Evolutionary conservation across 2,888 invertebrate genomes (phyloP).

Genomic region (Podotricha telesiphe): DNA sequence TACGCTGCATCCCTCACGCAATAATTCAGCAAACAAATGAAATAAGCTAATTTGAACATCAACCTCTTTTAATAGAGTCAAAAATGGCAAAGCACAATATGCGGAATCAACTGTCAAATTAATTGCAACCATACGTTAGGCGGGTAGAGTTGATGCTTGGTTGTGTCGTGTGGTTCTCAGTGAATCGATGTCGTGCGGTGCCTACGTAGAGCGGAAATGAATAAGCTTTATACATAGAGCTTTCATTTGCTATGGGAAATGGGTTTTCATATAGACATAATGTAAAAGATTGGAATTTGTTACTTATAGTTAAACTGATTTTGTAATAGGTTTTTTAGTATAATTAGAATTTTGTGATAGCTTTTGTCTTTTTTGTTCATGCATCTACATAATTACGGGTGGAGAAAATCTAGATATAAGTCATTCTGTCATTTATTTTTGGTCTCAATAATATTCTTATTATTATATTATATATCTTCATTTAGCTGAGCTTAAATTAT

Average conservation of each 20-base stretch:
- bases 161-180: conserved; percentile 19
- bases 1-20: conserved; percentile 20
- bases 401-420: too few species aligned
- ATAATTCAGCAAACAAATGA: background rate
- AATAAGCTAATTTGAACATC: conserved; percentile 32
- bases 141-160: conserved; percentile 41
- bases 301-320: too few species aligned
- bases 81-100: conserved; percentile 18
- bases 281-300: background rate
- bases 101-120: conserved; percentile 31
- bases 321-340: too few species aligned
- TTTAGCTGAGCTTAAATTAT: too few species aligned
- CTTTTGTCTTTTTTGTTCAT: too few species aligned
- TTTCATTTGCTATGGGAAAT: conserved; percentile 19
- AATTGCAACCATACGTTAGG: conserved; percentile 41
- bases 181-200: conserved; percentile 30
- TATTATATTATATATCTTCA: too few species aligned
- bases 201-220: conserved; percentile 31
- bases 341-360: too few species aligned
- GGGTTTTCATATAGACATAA: background rate
- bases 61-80: conserved; percentile 29
- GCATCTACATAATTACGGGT: too few species aligned
- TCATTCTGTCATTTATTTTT: too few species aligned
- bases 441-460: too few species aligned
- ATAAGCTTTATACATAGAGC: conserved; percentile 19